Conservation (phyloP, 2,888 invertebrate genomes). For the Monopis laevigella region DNA sequence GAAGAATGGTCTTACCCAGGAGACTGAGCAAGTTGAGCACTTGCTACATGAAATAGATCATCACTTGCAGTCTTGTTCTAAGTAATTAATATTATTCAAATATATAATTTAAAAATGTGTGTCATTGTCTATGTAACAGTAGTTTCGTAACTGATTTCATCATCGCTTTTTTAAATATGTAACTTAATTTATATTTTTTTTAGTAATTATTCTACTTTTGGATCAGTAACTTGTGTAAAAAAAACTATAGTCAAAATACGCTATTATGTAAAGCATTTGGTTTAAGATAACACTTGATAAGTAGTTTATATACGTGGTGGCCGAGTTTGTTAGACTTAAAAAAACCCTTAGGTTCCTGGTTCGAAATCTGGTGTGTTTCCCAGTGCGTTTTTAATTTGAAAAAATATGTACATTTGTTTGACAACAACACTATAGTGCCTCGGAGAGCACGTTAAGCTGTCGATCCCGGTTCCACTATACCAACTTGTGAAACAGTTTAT, state of each 20-base stretch:
- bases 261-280: not conserved
- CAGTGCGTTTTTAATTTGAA: no score
- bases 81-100: slow-evolving; percentile 26
- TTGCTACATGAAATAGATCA: slow-evolving; percentile 85
- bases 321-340: no score
- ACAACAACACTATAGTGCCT: no score
- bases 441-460: no score
- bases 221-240: not conserved
- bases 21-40: slow-evolving; percentile 89
- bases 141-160: no score
- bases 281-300: not conserved
- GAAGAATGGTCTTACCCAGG: slow-evolving; percentile 85
- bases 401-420: no score
- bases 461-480: no score
- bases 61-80: slow-evolving; percentile 79
- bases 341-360: no score
- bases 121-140: not conserved
- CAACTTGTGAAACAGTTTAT: no score
- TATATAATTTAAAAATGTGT: not conserved
- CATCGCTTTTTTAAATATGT: not conserved
- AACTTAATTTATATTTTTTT: not conserved
- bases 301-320: no score
- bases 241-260: not conserved
- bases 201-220: not conserved
- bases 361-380: no score